These are phyloP conservation scores for Varanus komodoensis DNA, from an alignment of 2,113 vertebrate genomes.

Conservation along the genomic window DNA sequence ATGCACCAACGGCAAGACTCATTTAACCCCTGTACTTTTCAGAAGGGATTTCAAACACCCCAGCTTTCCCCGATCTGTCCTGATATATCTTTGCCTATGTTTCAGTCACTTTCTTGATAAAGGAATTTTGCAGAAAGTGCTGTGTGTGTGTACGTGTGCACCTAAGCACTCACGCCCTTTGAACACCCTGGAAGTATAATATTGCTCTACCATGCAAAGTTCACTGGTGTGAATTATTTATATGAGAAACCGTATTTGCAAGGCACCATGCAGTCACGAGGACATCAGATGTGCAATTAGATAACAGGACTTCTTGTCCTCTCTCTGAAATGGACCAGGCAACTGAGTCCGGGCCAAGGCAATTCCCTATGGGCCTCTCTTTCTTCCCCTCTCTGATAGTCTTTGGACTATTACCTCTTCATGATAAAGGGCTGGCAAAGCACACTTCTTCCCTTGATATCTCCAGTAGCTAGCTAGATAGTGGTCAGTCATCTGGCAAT, in stretches of 20 bases:
- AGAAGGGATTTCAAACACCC: conserved; percentile 2
- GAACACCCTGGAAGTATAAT: not conserved
- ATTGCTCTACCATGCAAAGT: not conserved
- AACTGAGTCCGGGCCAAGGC: not conserved
- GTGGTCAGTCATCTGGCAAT: not conserved
- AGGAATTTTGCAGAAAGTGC: not conserved
- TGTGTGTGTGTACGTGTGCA: not conserved
- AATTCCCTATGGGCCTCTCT: not conserved
- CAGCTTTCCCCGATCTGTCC: not conserved
- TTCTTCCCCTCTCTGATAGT: not conserved
- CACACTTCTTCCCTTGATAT: not conserved
- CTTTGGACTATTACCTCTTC: not conserved
- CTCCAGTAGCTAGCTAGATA: not conserved
- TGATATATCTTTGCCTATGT: not conserved
- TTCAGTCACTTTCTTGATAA: not conserved
- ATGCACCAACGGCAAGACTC: not conserved
- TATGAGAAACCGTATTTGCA: not conserved
- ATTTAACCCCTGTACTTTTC: not conserved
- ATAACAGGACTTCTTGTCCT: not conserved
- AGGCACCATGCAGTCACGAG: not conserved
- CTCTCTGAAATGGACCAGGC: not conserved
- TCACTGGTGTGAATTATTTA: conserved; percentile 21
- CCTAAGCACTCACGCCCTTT: not conserved
- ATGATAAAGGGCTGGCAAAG: not conserved
- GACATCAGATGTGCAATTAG: conserved; percentile 7